Conservation (phyloP, 2,113 vertebrate genomes). For the Xiphophorus couchianus region DNA sequence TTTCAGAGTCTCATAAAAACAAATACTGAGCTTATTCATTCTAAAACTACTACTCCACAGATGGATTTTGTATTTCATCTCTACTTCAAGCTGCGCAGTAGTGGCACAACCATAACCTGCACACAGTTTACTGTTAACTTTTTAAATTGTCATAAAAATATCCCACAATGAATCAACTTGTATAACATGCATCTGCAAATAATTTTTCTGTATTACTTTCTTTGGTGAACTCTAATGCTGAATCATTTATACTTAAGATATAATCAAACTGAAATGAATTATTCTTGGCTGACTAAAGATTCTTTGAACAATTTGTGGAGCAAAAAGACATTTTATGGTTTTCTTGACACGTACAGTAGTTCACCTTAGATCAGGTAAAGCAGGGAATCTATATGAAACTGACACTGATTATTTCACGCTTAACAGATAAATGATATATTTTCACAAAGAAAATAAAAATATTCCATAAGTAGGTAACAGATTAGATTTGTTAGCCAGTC, state of each 20-base stretch:
- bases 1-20: not conserved
- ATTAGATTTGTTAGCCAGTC: not conserved
- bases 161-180: not conserved
- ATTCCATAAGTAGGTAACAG: not conserved
- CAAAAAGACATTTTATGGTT: not conserved
- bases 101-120: not conserved
- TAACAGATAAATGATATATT: not conserved
- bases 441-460: not conserved
- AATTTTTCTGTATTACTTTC: not conserved
- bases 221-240: not conserved
- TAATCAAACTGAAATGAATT: not conserved
- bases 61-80: too few species aligned
- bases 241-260: not conserved
- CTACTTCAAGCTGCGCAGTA: not conserved
- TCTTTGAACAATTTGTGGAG: not conserved
- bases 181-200: not conserved
- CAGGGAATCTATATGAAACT: not conserved
- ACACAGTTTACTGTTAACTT: not conserved
- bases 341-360: not conserved
- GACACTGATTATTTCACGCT: not conserved
- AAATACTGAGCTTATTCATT: not conserved
- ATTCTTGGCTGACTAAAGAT: not conserved
- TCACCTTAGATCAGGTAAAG: not conserved
- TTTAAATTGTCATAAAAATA: not conserved
- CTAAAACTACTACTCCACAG: not conserved